Conservation (phyloP, 64 coral and sea anemone genomes). For the Stichodactyla helianthus region DNA sequence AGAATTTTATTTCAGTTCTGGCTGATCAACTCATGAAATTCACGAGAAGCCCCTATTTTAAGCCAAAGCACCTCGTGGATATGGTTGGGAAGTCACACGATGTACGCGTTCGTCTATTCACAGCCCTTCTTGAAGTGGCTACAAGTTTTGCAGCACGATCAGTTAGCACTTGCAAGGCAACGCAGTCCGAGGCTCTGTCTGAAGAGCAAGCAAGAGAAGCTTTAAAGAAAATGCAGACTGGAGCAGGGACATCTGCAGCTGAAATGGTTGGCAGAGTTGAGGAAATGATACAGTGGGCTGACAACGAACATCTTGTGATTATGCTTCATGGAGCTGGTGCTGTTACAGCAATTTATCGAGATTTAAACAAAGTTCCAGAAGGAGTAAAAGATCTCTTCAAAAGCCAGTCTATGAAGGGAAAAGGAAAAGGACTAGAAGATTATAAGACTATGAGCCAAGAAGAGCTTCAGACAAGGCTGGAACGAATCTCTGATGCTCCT, state of each 20-base stretch:
- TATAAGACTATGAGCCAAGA: conserved; percentile 53
- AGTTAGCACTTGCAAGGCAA: conserved; percentile 46
- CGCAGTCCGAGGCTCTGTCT: conserved; percentile 43
- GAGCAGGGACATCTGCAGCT: conserved; percentile 5
- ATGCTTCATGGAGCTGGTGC: conserved; percentile 66
- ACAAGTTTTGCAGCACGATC: conserved; percentile 73
- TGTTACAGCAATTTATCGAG: conserved; percentile 68
- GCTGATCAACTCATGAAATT: conserved; percentile 80
- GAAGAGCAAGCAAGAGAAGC: conserved; percentile 16
- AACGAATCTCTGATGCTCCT: conserved; percentile 44
- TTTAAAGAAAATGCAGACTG: conserved; percentile 8
- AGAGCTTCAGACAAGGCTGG: conserved; percentile 64
- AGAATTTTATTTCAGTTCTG: conserved; percentile 69
- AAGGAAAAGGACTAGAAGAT: conserved; percentile 61
- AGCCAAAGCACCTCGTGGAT: neutral
- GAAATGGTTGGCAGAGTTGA: neutral
- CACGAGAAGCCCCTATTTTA: conserved; percentile 64
- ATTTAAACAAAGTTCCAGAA: conserved; percentile 43
- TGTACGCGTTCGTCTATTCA: conserved; percentile 57
- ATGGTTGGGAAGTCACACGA: conserved; percentile 1
- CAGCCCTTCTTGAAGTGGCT: conserved; percentile 71
- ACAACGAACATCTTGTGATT: conserved; percentile 62
- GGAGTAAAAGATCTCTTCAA: conserved; percentile 60
- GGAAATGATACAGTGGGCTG: conserved; percentile 60
- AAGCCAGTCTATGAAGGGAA: conserved; percentile 63